Base-by-base conservation (phyloP, 2,797 vertebrate genomes). In the Oreochromis mossambicus region DNA sequence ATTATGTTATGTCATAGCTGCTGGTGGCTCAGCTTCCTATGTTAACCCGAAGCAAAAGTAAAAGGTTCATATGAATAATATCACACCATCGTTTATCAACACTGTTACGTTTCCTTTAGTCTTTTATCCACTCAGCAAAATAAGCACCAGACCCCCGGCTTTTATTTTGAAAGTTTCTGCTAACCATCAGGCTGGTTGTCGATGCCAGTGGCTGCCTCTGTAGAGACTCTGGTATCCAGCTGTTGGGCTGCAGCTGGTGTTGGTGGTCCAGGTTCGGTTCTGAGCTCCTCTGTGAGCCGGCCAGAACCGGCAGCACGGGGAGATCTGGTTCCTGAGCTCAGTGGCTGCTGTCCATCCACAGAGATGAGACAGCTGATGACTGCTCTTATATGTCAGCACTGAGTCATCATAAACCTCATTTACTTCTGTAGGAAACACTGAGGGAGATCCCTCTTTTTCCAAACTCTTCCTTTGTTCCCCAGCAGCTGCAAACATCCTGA, bases 61-160 rank as follows among this genome's bases (percentile, higher is more conserved):
- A n/a, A 63, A 38, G 61, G 36, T 14, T 66, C 34, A 41, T 14
- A 8, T 38, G 12, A 66, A n/a, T 36, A 41, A 24, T 41, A 4
- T n/a, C 13, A 0, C 56, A 61, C 56, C 29, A 34, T 7, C 6
- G 9, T 61, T 61, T 34, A 63, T 36, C 58, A 36, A 12, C 6
- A 2, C 29, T 0, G 1, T 4, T 1, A 34, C 9, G 1, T 61
- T 12, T 63, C 34, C 12, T 66, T 38, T 13, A 38, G 34, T 3
- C 34, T 21, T 13, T 41, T 7, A 66, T 66, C 34, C 34, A 0
- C 19, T 21, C 19, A 21, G 36, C 11, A 14, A 41, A 3, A 61
- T 19, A 61, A 19, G 51, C 7, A 4, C 24, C 21, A 55, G 34
- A 13, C 32, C 34, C 19, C 34, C 0, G 11, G 6, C 58, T 63